Evolutionary conservation across 2,888 invertebrate genomes (phyloP), one percentile per base, ranked within the genome.

Genomic region (Cactoblastis cactorum): DNA sequence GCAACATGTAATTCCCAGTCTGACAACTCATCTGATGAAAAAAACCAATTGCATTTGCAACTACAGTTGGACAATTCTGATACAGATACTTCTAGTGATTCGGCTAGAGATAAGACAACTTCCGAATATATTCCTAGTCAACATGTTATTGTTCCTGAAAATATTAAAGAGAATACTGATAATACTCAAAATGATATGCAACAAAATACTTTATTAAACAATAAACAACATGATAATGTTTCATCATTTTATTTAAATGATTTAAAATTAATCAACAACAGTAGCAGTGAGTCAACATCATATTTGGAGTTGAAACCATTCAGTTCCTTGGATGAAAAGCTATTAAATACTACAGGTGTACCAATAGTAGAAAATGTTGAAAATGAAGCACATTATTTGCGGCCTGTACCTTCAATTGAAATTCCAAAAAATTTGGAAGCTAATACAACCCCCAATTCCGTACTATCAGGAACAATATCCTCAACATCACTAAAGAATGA

Each of bases 51-150:
- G 15, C 83, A 86, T 53, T 62, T 88, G 49, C 67, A 82, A 52
- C 62, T 89, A 41, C 82, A 80, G 37, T 62, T 88, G 51, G 86
- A 89, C 53, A 83, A 87, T 54, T 89, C 88, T 0, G 89, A 89
- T 50, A 89, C 88, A 6, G 89, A 89, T 50, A 86, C 88, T n/a
- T 87, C 89, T 2, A 83, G 81, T 63, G 88, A 86, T 53, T 88
- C 85, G 2, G 68, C 74, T 1, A 74, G 78, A 58, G 86, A 85
- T 12, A 86, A 83, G 64, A 78, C 80, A 50, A 76, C 80, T 57
- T 88, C 88, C 15, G 89, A 88, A 65, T 89, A 89, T 63, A 77
- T 87, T 54, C 81, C 86, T 6, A 85, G 77, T 65, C 77, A 82
- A 49, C 80, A 85, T 58, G 41, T 49, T 22, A 71, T 83, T 49